phyloP scores from a whole-genome alignment of 2,888 invertebrate species.

The Pogonocherus hispidulus region DNA sequence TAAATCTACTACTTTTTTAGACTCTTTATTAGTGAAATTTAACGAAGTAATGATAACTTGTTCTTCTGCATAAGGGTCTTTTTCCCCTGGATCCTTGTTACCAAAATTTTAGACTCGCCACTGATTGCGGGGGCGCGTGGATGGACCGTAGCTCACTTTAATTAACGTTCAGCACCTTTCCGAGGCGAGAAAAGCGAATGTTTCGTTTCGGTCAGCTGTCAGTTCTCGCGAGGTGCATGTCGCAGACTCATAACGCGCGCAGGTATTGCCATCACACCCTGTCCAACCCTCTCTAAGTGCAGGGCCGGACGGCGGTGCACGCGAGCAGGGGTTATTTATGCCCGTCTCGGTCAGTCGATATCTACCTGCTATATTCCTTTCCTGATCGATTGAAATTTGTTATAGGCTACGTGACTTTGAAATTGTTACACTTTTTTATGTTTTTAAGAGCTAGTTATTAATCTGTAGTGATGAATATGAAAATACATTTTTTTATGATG shows the following conservation, averaged over 20 bases:
- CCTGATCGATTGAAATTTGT: constrained; percentile 27
- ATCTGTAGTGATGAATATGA: too few species aligned
- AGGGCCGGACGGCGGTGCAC: constrained; percentile 56
- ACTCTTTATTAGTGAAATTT: too few species aligned
- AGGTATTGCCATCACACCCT: constrained; percentile 48
- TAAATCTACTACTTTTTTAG: too few species aligned
- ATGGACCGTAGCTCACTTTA: too few species aligned
- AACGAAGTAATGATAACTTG: too few species aligned
- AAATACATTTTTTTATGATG: too few species aligned
- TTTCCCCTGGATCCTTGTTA: too few species aligned
- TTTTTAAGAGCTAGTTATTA: too few species aligned
- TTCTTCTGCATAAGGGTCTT: too few species aligned
- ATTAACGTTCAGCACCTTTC: constrained; percentile 55
- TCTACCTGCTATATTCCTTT: constrained; percentile 31
- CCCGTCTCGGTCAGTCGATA: constrained; percentile 37
- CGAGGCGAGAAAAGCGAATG: constrained; percentile 51
- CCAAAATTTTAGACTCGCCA: too few species aligned
- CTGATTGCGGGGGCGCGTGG: too few species aligned
- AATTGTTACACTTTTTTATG: too few species aligned
- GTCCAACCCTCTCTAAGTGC: constrained; percentile 57
- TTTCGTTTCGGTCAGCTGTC: constrained; percentile 57
- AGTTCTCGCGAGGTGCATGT: constrained; percentile 60
- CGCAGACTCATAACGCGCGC: constrained; percentile 55
- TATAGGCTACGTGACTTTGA: background rate
- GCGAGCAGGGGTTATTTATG: constrained; percentile 53